Base-by-base conservation (phyloP, 35 echinoderm and acorn worm genomes). In the Ophioderma brevispina region DNA sequence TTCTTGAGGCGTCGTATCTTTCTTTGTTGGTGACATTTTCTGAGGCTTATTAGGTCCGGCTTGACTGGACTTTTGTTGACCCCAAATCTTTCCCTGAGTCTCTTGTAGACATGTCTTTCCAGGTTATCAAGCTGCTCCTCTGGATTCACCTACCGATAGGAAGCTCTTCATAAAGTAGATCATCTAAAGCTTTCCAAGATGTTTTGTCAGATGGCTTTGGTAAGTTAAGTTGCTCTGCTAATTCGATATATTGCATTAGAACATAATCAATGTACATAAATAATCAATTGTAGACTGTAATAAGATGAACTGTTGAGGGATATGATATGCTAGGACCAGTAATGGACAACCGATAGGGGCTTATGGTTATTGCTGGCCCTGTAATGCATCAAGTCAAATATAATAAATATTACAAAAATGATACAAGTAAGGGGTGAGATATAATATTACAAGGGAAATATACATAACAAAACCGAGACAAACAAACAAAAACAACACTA, bases 31-130 rank as follows among this genome's bases (percentile, higher is more conserved):
- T 70, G 59, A 70, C 59, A 15, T 25, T 30, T 70, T 30, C n/a
- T 8, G 2, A 25, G 28, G 1, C n/a, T 70, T 25, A 15, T 13
- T 15, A 30, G 59, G 3, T 25, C 59, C 5, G 59, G 2, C 28
- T 70, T 70, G 59, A 30, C n/a, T 3, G 59, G 21, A 8, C 21
- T 52, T 52, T 8, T 8, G 4, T 70, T 70, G 1, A 70, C 59
- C 10, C 59, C 59, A 70, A 70, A 70, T 70, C 59, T 70, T 70
- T 70, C 59, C 28, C n/a, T 70, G 59, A 70, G 59, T 70, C 59
- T 70, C 59, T 70, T 70, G 59, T 70, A 70, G 23, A 70, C 59
- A 70, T 70, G 59, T 25, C n/a, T 6, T 70, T 70, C 59, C 59
- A 70, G n/a, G n/a, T 25, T 70, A 25, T 70, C 28, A 70, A 70